These are phyloP conservation scores for Oncopeltus fasciatus DNA, from an alignment of 1,140 invertebrate species.

Conservation along the genomic window DNA sequence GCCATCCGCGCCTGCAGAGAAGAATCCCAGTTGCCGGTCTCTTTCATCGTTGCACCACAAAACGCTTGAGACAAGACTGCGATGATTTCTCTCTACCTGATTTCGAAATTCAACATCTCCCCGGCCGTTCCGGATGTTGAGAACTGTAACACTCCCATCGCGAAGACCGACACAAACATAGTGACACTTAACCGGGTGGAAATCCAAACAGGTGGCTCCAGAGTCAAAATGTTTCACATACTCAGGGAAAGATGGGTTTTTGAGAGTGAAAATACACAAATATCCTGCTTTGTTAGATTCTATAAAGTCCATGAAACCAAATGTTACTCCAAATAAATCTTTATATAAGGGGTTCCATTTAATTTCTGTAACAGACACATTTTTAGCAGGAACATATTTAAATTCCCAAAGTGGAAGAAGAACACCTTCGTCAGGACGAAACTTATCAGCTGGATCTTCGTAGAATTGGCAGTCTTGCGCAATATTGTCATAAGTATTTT, in stretches of 20 bases:
- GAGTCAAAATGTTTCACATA: constrained; percentile 7
- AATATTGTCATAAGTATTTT: constrained; percentile 87
- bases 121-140: background rate
- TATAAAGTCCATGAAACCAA: constrained; percentile 45
- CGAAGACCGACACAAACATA: constrained; percentile 10
- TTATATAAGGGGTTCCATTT: constrained; percentile 78
- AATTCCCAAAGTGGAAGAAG: constrained; percentile 88
- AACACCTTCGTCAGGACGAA: constrained; percentile 76
- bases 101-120: background rate
- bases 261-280: constrained; percentile 12
- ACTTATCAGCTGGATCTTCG: constrained; percentile 90
- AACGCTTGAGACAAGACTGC: constrained; percentile 11
- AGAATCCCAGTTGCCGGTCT: constrained; percentile 13
- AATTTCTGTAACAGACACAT: constrained; percentile 67
- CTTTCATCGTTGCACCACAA: constrained; percentile 14
- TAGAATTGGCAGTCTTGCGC: constrained; percentile 83
- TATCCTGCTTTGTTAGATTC: constrained; percentile 1
- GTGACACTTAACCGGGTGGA: constrained; percentile 10
- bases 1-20: constrained; percentile 11
- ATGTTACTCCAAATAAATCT: constrained; percentile 80
- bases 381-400: constrained; percentile 59
- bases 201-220: constrained; percentile 8
- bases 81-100: constrained; percentile 8
- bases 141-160: constrained; percentile 10
- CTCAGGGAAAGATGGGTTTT: constrained; percentile 16